Conservation (phyloP, 2,888 invertebrate genomes). For the Heteromyza rotundicornis region DNA sequence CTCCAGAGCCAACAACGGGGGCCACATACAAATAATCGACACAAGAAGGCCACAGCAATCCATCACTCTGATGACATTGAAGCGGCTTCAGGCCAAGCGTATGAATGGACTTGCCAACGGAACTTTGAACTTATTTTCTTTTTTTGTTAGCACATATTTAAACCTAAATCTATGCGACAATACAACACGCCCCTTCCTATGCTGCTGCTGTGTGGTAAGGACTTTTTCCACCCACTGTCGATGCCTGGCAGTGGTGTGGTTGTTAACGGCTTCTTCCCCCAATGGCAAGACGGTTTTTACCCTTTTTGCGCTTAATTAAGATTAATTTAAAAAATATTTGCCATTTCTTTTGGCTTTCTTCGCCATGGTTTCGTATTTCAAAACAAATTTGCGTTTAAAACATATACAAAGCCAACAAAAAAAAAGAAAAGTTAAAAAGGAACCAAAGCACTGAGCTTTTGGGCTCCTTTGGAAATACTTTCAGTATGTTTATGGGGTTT, state of each 20-base stretch:
- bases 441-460: too few species aligned
- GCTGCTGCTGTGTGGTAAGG: slow-evolving; percentile 10
- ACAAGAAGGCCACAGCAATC: slow-evolving; percentile 36
- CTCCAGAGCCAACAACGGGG: neutral
- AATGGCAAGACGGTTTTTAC: slow-evolving; percentile 20
- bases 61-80: slow-evolving; percentile 29
- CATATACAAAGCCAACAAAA: neutral
- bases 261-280: slow-evolving; percentile 14
- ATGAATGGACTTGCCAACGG: too few species aligned
- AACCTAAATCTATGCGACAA: slow-evolving; percentile 12
- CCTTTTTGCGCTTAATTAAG: slow-evolving; percentile 39
- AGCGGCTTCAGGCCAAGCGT: too few species aligned
- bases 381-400: neutral
- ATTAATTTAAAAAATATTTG: slow-evolving; percentile 35
- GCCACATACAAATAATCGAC: neutral
- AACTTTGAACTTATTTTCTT: too few species aligned
- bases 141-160: too few species aligned
- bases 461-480: neutral
- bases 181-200: slow-evolving; percentile 33
- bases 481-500: neutral
- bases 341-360: neutral
- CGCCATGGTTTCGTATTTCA: neutral
- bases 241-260: slow-evolving; percentile 1
- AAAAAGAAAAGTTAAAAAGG: too few species aligned
- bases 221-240: slow-evolving; percentile 13